phyloP scores from a whole-genome alignment of 2,797 vertebrate genomes.

The Macropodus opercularis region DNA sequence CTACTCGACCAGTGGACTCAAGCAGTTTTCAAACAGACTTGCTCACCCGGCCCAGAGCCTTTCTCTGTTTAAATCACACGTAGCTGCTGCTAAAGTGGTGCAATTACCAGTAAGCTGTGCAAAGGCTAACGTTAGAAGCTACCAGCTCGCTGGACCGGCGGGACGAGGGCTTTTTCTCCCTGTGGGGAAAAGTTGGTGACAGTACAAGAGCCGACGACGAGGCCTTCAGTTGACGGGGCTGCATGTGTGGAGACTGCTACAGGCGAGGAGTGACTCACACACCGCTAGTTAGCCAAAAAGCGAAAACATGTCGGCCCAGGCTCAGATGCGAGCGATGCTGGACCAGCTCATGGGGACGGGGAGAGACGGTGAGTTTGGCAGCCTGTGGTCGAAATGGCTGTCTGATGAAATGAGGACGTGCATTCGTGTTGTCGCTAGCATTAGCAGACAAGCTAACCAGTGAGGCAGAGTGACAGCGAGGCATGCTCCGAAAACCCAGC shows the following conservation, averaged over 20 bases:
- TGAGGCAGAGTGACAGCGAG: conserved; percentile 27
- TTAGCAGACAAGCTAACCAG: conserved; percentile 55
- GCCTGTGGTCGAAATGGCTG: not conserved
- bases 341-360: conserved; percentile 98
- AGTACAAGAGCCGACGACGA: conserved; percentile 51
- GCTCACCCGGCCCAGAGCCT: conserved; percentile 43
- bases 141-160: not conserved
- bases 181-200: conserved; percentile 59
- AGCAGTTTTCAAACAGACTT: conserved; percentile 68
- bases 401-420: too few relatives aligned
- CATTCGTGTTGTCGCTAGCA: conserved; percentile 42
- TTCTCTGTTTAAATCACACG: conserved; percentile 45
- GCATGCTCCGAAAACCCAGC: conserved; percentile 43
- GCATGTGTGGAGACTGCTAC: conserved; percentile 60
- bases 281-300: conserved; percentile 29
- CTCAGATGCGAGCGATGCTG: conserved; percentile 98
- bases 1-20: conserved; percentile 44
- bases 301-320: conserved; percentile 94
- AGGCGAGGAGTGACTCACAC: conserved; percentile 53
- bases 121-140: not conserved
- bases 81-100: conserved; percentile 23
- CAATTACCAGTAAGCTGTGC: not conserved
- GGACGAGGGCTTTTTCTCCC: conserved; percentile 18
- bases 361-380: conserved; percentile 89
- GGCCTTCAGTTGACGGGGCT: conserved; percentile 66